These are phyloP conservation scores for Phylloscopus collybita DNA, from an alignment of 2,797 vertebrate genomes.

Conservation along the genomic window DNA sequence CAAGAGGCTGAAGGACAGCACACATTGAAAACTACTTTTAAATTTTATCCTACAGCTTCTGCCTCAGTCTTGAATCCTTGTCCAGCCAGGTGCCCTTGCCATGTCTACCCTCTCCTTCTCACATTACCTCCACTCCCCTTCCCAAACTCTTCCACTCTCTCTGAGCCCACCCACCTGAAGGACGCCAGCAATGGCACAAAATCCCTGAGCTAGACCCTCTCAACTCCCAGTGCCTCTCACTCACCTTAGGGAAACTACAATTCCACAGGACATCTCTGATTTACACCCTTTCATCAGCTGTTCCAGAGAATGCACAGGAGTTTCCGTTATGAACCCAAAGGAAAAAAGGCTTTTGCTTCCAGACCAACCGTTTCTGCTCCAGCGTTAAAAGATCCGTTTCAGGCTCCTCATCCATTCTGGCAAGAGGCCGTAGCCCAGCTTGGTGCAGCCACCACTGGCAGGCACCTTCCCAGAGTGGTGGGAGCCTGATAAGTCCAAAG, in stretches of 20 bases:
- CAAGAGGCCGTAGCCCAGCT: neutral
- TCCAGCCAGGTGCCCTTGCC: neutral
- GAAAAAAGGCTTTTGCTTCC: neutral
- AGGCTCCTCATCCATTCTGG: neutral
- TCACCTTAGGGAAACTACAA: neutral
- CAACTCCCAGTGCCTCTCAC: neutral
- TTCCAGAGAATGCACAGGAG: neutral
- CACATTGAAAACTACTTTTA: neutral
- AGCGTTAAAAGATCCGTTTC: rapidly evolving
- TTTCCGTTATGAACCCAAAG: neutral
- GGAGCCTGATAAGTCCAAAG: constrained; percentile 14
- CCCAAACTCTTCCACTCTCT: neutral
- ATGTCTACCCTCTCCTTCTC: neutral
- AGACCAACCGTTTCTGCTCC: neutral
- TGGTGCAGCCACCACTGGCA: neutral
- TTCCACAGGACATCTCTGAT: rapidly evolving
- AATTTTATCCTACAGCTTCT: neutral
- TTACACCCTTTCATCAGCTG: neutral
- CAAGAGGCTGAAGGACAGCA: neutral
- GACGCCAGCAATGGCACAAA: neutral
- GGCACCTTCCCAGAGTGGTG: neutral
- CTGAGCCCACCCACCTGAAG: neutral
- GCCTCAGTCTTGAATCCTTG: neutral
- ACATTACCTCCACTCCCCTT: neutral
- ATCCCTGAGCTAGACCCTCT: neutral